These are phyloP conservation scores for Patiria pectinifera DNA, from an alignment of 53 echinoderm and acorn worm genomes.

Conservation along the genomic window DNA sequence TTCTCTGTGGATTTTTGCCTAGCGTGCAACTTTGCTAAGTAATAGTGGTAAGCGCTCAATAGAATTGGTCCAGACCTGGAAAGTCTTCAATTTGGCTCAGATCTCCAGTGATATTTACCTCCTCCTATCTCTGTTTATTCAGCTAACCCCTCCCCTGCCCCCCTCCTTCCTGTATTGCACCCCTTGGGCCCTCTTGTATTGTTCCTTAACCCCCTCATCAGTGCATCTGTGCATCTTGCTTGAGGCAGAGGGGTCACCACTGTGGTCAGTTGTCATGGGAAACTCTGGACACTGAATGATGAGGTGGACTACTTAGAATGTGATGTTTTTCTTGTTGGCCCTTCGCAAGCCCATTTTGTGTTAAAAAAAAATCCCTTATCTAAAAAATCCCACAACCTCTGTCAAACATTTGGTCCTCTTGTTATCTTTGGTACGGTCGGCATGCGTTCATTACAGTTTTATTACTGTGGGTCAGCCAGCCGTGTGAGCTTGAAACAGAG, in stretches of 20 bases:
- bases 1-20: no score
- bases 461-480: neutral
- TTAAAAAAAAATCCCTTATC: neutral
- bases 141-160: neutral
- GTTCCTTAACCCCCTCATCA: neutral
- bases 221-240: neutral
- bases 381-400: neutral
- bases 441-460: neutral
- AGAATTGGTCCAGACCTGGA: no score
- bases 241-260: neutral
- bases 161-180: neutral
- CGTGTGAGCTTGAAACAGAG: neutral
- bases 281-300: no score
- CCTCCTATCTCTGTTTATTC: neutral
- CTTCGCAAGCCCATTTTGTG: no score
- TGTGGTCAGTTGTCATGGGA: neutral
- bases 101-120: no score
- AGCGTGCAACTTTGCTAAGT: no score
- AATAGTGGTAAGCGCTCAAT: no score
- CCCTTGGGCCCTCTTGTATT: neutral
- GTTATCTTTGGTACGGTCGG: slow-evolving; percentile 7
- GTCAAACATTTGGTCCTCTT: neutral
- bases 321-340: no score
- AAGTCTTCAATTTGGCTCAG: no score
- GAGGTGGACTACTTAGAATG: no score